Evolutionary conservation across 2,113 vertebrate species (phyloP).

Genomic region (Festucalex cinctus): DNA sequence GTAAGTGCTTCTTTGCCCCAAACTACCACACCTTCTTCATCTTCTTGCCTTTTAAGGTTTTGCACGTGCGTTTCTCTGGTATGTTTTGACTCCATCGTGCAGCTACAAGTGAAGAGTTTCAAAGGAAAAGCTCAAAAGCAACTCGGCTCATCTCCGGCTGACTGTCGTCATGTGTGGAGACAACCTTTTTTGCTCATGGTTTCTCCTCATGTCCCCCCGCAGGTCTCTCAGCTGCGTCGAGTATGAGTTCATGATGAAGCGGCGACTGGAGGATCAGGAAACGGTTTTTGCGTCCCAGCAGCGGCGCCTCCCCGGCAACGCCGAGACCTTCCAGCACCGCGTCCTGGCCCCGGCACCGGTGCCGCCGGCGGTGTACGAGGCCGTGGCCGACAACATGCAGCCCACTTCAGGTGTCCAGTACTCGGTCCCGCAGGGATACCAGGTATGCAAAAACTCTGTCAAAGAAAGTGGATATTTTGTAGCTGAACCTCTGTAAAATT

Average conservation of each 20-base stretch:
- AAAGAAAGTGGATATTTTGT: background rate
- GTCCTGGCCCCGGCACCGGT: slow-evolving; percentile 88
- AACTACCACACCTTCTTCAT: background rate
- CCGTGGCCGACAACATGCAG: slow-evolving; percentile 89
- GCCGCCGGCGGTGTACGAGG: slow-evolving; percentile 82
- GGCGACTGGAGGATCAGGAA: slow-evolving; percentile 96
- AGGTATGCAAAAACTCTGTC: slow-evolving; percentile 69
- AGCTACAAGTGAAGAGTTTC: background rate
- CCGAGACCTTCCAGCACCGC: slow-evolving; percentile 90
- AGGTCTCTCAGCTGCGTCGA: slow-evolving; percentile 68
- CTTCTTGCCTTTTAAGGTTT: background rate
- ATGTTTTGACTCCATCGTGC: background rate
- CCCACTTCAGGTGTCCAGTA: slow-evolving; percentile 93
- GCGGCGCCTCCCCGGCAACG: slow-evolving; percentile 78
- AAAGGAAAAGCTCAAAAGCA: background rate
- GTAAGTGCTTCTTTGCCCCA: background rate
- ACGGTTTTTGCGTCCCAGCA: slow-evolving; percentile 90
- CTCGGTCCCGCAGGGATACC: slow-evolving; percentile 92
- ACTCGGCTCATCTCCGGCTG: background rate
- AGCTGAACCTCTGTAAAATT: too few relatives aligned
- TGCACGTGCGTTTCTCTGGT: background rate
- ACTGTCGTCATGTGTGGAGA: background rate
- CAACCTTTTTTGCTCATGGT: background rate
- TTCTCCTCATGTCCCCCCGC: background rate
- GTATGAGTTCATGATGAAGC: slow-evolving; percentile 99